Evolutionary conservation across 1,140 invertebrate genomes (phyloP), one percentile per base, ranked within the genome.

Genomic region (Drosophila quadrilineata): DNA sequence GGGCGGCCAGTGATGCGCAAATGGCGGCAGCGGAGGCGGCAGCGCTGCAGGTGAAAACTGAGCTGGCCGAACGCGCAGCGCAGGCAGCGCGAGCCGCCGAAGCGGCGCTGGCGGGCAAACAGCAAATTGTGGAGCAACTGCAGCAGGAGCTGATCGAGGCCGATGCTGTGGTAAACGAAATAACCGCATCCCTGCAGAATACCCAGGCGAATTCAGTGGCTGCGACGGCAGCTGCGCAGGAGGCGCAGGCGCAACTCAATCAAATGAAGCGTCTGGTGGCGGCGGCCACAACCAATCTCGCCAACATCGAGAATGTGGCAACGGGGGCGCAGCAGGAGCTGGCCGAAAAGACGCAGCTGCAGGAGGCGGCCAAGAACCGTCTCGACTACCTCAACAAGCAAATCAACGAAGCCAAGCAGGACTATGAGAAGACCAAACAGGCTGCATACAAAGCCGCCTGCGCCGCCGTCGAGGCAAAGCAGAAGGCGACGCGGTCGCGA

Each of bases 71-170:
- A 48, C 93, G 93, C 75, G 93, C 93, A 0, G 75, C 93, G 1
- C 92, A 93, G 74, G 93, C 93, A 4, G 93, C 93, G 0, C 93
- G 93, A 58, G 93, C 93, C 1, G 93, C 93, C 0, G 92, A 94
- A 69, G 93, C 93, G 0, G 93, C 92, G 0, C 82, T 94, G 1
- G 91, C 93, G 4, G 92, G 92, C 0, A 94, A 94, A 65, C 91
- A 93, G 64, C 91, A 92, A 19, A 91, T 93, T 10, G 91, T 93
- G 0, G 92, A 93, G 59, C 92, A 93, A 45, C 63, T 93, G 3
- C 90, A 91, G 26, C 91, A 92, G 52, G 92, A 93, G 73, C 90
- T 93, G 6, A 90, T 90, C 22, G 93, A 94, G 70, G 93, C 93
- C 0, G 92, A 93, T 45, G 91, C 92, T 0, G 93, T 94, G 0